A percentile compares a stretch with the other conserved stretches of the same genome.
Evolutionary conservation across 2,113 vertebrate genomes (phyloP).

Genomic region (Colinus virginianus): DNA sequence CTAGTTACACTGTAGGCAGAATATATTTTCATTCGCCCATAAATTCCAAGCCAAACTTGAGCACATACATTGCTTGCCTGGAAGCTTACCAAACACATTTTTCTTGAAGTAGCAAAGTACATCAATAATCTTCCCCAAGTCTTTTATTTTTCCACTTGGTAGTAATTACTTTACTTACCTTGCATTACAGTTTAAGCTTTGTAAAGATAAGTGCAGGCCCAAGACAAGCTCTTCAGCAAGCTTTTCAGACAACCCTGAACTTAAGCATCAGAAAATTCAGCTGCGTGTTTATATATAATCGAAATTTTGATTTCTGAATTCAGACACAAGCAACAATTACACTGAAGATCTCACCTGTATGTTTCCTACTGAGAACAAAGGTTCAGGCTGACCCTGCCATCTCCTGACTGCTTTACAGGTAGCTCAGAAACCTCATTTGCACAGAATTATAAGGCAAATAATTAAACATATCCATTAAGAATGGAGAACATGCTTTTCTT

Average conservation of each 20-base stretch:
- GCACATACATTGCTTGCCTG: background rate
- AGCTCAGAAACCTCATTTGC: background rate
- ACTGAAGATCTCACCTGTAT: background rate
- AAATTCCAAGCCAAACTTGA: slow-evolving; percentile 4
- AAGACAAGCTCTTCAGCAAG: background rate
- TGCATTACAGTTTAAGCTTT: background rate
- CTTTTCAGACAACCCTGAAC: background rate
- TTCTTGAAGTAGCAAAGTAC: slow-evolving; percentile 13
- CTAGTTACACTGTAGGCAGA: background rate
- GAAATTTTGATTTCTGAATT: background rate
- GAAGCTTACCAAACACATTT: slow-evolving; percentile 44
- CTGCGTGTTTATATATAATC: background rate
- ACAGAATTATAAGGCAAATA: background rate
- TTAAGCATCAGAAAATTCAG: background rate
- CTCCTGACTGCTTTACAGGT: background rate
- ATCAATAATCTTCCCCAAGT: slow-evolving; percentile 39
- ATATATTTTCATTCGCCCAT: slow-evolving; percentile 1
- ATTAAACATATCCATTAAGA: background rate
- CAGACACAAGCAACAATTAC: background rate
- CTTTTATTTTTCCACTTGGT: slow-evolving; percentile 9
- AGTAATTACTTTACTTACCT: slow-evolving; percentile 6
- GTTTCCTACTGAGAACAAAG: fast-evolving
- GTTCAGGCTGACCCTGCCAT: fast-evolving
- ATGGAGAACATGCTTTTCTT: background rate
- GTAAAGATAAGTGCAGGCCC: background rate